phyloP scores from a whole-genome alignment of 2,888 invertebrate genomes.

The Cryptus viduatorius region DNA sequence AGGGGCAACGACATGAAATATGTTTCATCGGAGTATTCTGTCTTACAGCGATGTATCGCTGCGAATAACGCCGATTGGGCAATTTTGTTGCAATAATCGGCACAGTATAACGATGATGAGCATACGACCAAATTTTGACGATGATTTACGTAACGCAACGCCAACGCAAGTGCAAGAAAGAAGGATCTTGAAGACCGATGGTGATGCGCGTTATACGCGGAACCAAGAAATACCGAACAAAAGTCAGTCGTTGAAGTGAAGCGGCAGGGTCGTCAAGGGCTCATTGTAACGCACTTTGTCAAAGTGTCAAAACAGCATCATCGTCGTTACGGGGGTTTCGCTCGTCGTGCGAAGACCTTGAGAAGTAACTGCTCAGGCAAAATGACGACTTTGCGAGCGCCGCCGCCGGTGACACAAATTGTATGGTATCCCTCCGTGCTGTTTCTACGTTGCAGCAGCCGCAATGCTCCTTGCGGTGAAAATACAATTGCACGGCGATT shows the following conservation, averaged over 20 bases:
- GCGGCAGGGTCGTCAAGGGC: slow-evolving; percentile 22
- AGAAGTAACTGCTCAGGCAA: slow-evolving; percentile 22
- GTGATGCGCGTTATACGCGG: background rate
- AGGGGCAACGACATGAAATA: slow-evolving; percentile 14
- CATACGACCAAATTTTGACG: slow-evolving; percentile 1
- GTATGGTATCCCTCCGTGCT: slow-evolving; percentile 26
- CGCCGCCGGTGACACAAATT: slow-evolving; percentile 43
- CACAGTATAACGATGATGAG: slow-evolving; percentile 41
- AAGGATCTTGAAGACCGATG: background rate
- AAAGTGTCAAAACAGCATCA: slow-evolving; percentile 66
- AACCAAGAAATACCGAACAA: slow-evolving; percentile 25
- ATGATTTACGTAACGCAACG: slow-evolving; percentile 58
- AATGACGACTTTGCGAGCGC: slow-evolving; percentile 19
- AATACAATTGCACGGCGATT: slow-evolving; percentile 60
- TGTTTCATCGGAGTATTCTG: background rate
- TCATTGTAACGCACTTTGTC: slow-evolving; percentile 60
- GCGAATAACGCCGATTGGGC: slow-evolving; percentile 15
- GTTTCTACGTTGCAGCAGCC: slow-evolving; percentile 58
- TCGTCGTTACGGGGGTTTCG: slow-evolving; percentile 24
- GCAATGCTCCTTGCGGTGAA: slow-evolving; percentile 55
- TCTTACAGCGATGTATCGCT: background rate
- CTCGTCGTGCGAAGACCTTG: slow-evolving; percentile 37
- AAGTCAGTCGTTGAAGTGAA: slow-evolving; percentile 49
- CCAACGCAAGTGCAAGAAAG: slow-evolving; percentile 11
- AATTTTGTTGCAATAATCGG: slow-evolving; percentile 17